A percentile compares a stretch with the other conserved stretches of the same genome.
Evolutionary conservation across 2,797 vertebrate genomes (phyloP).

Genomic region (Pantherophis alleghaniensis): DNA sequence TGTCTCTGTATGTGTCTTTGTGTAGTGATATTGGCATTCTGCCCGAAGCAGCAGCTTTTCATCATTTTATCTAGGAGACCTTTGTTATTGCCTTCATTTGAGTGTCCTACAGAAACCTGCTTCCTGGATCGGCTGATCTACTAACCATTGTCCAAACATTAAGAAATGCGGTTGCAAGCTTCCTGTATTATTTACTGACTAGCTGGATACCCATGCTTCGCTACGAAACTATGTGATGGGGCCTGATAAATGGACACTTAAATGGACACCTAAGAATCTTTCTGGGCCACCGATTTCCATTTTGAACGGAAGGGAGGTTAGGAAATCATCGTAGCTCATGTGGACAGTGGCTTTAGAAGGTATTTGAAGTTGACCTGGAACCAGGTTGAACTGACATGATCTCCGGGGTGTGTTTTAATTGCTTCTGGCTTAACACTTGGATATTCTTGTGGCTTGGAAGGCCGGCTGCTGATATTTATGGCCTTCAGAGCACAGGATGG

Average conservation of each 20-base stretch:
- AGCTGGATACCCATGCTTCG: too few relatives aligned
- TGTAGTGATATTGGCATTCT: neutral
- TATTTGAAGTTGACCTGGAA: neutral
- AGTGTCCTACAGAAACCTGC: neutral
- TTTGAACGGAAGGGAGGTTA: neutral
- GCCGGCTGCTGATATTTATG: neutral
- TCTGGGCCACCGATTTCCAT: neutral
- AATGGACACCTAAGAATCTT: neutral
- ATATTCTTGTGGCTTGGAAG: neutral
- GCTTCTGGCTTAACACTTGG: slow-evolving; percentile 11
- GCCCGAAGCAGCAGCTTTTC: neutral
- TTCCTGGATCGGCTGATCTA: neutral
- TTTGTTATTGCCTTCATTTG: neutral
- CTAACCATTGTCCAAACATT: neutral
- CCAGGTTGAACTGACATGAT: accelerated
- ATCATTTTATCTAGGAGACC: neutral
- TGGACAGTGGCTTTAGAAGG: neutral
- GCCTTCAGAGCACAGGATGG: slow-evolving; percentile 19
- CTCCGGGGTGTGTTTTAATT: slow-evolving; percentile 5
- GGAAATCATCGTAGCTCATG: neutral
- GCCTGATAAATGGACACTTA: too few relatives aligned
- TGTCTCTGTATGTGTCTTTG: neutral
- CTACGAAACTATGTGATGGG: too few relatives aligned
- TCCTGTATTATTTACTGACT: neutral
- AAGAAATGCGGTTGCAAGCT: neutral